A percentile compares a stretch with the other conserved stretches of the same genome.
These are phyloP conservation scores for Platanista minor DNA, from an alignment of 2,113 vertebrate species.

Conservation along the genomic window DNA sequence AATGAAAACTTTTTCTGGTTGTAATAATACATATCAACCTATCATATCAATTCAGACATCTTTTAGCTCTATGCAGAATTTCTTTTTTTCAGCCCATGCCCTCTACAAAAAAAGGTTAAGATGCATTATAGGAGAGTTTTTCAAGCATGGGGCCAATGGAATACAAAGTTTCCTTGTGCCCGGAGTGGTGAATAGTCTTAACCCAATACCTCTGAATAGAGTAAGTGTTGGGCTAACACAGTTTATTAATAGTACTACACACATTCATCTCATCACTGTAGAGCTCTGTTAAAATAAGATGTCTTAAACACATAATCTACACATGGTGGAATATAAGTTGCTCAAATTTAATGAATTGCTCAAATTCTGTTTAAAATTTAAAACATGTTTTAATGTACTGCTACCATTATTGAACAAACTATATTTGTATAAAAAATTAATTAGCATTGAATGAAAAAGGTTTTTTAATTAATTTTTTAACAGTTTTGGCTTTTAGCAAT, in stretches of 20 bases:
- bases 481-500: not conserved
- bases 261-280: conserved; percentile 1
- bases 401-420: not conserved
- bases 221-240: not conserved
- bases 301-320: not conserved
- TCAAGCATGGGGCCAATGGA: not conserved
- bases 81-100: not conserved
- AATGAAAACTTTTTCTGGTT: not conserved
- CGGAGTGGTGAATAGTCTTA: not conserved
- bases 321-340: not conserved
- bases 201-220: not conserved
- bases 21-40: not conserved
- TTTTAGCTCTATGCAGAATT: not conserved
- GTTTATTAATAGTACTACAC: conserved; percentile 36
- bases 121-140: not conserved
- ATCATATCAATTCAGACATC: not conserved
- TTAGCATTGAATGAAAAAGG: not conserved
- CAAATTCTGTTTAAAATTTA: conserved; percentile 26
- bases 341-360: not conserved
- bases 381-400: not conserved
- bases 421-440: not conserved
- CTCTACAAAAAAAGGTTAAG: not conserved
- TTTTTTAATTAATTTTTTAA: not conserved
- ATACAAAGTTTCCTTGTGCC: conserved; percentile 36
- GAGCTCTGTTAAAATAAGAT: conserved; percentile 16